phyloP scores from a whole-genome alignment of 1,140 invertebrate genomes.

The Temnothorax curvispinosus region DNA sequence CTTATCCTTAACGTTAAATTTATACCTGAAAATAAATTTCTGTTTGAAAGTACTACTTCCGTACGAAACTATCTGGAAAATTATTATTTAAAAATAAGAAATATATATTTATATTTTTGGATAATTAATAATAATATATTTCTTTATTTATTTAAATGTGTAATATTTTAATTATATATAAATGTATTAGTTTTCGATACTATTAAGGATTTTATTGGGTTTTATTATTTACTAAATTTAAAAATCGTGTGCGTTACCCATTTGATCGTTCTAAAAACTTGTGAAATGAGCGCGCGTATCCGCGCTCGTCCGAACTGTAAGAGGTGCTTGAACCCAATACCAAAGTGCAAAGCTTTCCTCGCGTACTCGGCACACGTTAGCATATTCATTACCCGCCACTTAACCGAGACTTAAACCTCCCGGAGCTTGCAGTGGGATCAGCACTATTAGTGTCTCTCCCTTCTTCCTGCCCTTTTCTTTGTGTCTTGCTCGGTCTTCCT shows the following conservation, averaged over 20 bases:
- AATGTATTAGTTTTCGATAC: neutral
- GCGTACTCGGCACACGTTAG: constrained; percentile 80
- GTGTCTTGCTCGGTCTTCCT: constrained; percentile 39
- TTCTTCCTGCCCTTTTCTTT: constrained; percentile 48
- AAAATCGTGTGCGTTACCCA: neutral
- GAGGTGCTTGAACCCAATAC: constrained; percentile 77
- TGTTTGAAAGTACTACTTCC: neutral
- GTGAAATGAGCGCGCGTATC: constrained; percentile 30
- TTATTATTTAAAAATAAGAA: neutral
- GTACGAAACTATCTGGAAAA: neutral
- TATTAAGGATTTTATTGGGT: neutral
- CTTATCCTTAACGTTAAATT: constrained; percentile 13
- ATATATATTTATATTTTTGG: neutral
- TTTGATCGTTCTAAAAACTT: constrained; percentile 10
- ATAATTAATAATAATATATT: neutral
- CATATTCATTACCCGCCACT: constrained; percentile 81
- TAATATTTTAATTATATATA: neutral
- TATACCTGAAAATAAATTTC: constrained; percentile 16
- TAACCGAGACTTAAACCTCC: constrained; percentile 75
- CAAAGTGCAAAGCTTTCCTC: constrained; percentile 78
- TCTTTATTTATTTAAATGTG: neutral
- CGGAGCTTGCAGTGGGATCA: constrained; percentile 75
- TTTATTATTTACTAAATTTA: neutral
- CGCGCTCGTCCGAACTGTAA: constrained; percentile 14
- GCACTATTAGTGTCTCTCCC: constrained; percentile 78